Evolutionary conservation across 2,797 vertebrate species (phyloP).

Genomic region (Pempheris klunzingeri): DNA sequence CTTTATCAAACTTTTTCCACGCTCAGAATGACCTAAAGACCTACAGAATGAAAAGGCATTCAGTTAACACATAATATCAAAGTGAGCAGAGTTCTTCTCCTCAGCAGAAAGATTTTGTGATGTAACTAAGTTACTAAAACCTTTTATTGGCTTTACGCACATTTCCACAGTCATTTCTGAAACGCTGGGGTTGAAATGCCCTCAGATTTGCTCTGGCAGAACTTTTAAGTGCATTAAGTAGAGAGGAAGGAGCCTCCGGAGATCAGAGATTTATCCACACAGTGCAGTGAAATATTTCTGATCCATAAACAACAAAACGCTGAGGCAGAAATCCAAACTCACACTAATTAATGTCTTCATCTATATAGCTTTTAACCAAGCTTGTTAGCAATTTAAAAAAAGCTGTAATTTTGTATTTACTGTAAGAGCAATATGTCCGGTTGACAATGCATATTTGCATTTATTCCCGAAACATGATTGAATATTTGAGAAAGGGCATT

Average conservation of each 20-base stretch:
- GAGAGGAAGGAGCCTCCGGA: constrained; percentile 4
- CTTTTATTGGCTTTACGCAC: constrained; percentile 4
- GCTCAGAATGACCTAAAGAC: background rate
- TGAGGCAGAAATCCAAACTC: constrained; percentile 22
- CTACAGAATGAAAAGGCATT: background rate
- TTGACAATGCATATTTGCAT: constrained; percentile 7
- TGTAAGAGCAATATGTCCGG: background rate
- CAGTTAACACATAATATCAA: no score
- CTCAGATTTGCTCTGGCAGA: background rate
- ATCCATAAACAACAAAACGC: constrained; percentile 4
- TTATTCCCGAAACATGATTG: background rate
- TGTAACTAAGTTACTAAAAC: constrained; percentile 21
- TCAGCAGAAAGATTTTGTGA: background rate
- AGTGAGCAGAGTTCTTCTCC: background rate
- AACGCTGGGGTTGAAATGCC: constrained; percentile 13
- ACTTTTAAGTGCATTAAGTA: constrained; percentile 40
- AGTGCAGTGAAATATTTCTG: constrained; percentile 2
- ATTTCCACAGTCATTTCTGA: constrained; percentile 11
- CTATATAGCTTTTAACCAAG: background rate
- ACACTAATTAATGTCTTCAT: background rate
- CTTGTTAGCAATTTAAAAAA: background rate
- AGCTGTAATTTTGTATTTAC: background rate
- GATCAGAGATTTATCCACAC: constrained; percentile 7
- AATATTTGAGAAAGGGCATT: constrained; percentile 5
- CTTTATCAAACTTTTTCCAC: constrained; percentile 1